Conservation (phyloP, 2,888 invertebrate species). For the Ctena decussata region DNA sequence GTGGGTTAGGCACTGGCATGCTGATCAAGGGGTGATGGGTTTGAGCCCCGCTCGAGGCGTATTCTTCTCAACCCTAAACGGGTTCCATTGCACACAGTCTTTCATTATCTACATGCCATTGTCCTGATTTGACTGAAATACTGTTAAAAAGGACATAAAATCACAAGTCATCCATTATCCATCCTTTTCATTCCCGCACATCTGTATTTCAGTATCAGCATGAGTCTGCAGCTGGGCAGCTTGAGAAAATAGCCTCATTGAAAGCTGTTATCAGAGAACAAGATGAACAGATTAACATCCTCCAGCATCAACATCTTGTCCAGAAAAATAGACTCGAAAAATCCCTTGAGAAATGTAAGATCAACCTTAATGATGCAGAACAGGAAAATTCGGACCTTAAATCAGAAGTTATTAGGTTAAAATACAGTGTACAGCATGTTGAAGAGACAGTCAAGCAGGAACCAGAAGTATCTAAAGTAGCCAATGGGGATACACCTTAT, state of each 20-base stretch:
- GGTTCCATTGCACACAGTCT: no score
- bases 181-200: no score
- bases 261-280: background rate
- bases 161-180: no score
- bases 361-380: background rate
- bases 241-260: background rate
- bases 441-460: background rate
- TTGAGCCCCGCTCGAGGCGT: no score
- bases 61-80: no score
- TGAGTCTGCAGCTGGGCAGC: background rate
- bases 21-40: no score
- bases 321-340: background rate
- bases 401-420: background rate
- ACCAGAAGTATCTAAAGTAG: background rate
- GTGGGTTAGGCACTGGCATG: no score
- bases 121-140: no score
- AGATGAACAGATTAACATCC: background rate
- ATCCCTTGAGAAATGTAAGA: background rate
- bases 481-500: background rate
- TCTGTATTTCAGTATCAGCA: background rate
- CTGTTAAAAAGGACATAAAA: no score
- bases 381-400: background rate
- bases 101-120: no score
- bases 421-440: background rate
- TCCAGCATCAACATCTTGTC: background rate